Percentiles rank a stretch among this genome's conserved stretches.
phyloP scores from a whole-genome alignment of 2,888 invertebrate genomes.

The Tanytarsus gracilentus region DNA sequence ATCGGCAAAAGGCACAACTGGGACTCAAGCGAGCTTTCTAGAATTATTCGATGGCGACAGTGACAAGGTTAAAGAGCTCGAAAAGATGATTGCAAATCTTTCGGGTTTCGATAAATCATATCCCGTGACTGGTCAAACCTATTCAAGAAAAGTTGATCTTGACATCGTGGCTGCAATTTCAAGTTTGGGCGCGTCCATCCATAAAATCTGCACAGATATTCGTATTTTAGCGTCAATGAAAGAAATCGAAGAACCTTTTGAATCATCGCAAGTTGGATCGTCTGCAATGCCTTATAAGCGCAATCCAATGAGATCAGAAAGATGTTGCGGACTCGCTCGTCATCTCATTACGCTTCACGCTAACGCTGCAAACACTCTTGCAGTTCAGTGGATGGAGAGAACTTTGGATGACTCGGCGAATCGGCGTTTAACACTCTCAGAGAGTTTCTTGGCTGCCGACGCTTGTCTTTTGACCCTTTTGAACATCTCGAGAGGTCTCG shows the following conservation, averaged over 20 bases:
- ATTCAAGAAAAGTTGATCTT: conserved; percentile 85
- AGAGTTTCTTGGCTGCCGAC: conserved; percentile 90
- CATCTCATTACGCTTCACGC: conserved; percentile 77
- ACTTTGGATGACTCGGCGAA: conserved; percentile 97
- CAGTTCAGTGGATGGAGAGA: conserved; percentile 94
- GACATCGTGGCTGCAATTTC: conserved; percentile 68
- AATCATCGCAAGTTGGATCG: conserved; percentile 90
- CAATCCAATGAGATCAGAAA: conserved; percentile 96
- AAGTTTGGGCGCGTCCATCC: conserved; percentile 78
- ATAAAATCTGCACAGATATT: conserved; percentile 95
- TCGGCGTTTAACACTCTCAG: conserved; percentile 80
- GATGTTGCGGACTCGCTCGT: conserved; percentile 87
- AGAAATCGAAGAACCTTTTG: conserved; percentile 97
- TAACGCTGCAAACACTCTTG: conserved; percentile 76
- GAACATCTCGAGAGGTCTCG: conserved; percentile 89
- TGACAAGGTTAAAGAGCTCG: conserved; percentile 74
- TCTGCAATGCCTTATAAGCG: conserved; percentile 99
- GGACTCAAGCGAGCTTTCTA: conserved; percentile 94
- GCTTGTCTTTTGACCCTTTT: conserved; percentile 77
- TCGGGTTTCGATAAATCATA: conserved; percentile 83
- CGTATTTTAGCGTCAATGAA: conserved; percentile 78
- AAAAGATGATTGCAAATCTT: conserved; percentile 72
- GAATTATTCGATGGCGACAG: conserved; percentile 88
- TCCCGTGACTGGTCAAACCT: conserved; percentile 91
- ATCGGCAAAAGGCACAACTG: conserved; percentile 97